These are phyloP conservation scores for Nesoenas mayeri DNA, from an alignment of 2,113 vertebrate genomes.

Conservation along the genomic window DNA sequence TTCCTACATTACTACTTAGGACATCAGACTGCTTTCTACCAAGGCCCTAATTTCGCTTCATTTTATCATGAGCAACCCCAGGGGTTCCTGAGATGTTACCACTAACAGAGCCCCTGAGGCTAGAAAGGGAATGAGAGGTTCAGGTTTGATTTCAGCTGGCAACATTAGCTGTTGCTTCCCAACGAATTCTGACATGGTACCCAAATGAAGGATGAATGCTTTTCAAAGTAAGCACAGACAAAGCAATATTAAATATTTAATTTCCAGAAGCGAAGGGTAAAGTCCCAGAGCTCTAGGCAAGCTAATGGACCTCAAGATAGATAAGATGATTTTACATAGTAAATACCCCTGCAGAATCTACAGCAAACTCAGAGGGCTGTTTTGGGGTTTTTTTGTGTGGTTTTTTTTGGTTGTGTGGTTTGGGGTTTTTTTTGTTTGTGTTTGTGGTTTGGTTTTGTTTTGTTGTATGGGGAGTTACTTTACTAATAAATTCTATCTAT, in stretches of 20 bases:
- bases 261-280: slow-evolving; percentile 60
- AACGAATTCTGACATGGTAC: slow-evolving; percentile 56
- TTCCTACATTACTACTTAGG: slow-evolving; percentile 74
- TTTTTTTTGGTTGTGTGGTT: too few relatives aligned
- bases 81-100: slow-evolving; percentile 74
- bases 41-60: slow-evolving; percentile 77
- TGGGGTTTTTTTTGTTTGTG: too few relatives aligned
- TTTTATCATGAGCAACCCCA: slow-evolving; percentile 74
- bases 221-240: slow-evolving; percentile 63
- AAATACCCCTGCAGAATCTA: slow-evolving; percentile 36
- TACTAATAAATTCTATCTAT: neutral
- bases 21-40: slow-evolving; percentile 74
- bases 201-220: slow-evolving; percentile 60
- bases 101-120: slow-evolving; percentile 47
- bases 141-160: slow-evolving; percentile 55
- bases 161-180: slow-evolving; percentile 54
- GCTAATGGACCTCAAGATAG: slow-evolving; percentile 31
- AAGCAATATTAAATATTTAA: slow-evolving; percentile 76
- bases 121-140: neutral
- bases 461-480: neutral
- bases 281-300: slow-evolving; percentile 43
- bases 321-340: neutral
- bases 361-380: neutral
- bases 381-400: too few relatives aligned
- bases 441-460: too few relatives aligned